These are phyloP conservation scores for Hydrolagus colliei DNA, from an alignment of 2,797 vertebrate genomes.

Conservation along the genomic window DNA sequence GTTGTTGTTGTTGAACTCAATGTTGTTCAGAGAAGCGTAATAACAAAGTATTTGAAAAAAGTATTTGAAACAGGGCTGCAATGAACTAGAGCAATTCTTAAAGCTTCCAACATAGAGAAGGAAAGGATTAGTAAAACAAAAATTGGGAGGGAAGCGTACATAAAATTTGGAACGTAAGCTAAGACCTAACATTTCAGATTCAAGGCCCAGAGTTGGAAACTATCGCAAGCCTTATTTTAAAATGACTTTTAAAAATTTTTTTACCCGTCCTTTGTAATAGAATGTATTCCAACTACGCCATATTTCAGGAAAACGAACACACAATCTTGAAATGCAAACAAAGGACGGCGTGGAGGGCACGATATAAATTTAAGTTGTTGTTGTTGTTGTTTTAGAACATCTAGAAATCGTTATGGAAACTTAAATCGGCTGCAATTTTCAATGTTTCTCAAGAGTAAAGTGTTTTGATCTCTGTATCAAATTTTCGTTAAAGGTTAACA, in stretches of 20 bases:
- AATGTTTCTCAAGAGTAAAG: neutral
- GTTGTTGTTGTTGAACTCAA: neutral
- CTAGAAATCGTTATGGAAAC: neutral
- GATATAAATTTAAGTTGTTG: too few species aligned
- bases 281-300: neutral
- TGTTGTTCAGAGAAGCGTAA: neutral
- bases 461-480: too few species aligned
- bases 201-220: neutral
- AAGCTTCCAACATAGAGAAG: too few species aligned
- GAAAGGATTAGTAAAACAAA: neutral
- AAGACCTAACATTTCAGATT: neutral
- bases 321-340: neutral
- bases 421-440: neutral
- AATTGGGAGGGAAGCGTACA: neutral
- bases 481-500: neutral
- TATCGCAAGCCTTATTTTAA: neutral
- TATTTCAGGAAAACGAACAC: neutral
- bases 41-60: neutral
- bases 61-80: conserved; percentile 8
- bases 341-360: too few species aligned
- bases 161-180: neutral
- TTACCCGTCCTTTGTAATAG: neutral
- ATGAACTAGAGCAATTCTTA: neutral
- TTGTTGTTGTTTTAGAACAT: neutral
- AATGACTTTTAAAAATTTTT: neutral